These are phyloP conservation scores for Eueides isabella DNA, from an alignment of 1,140 invertebrate genomes.

Conservation along the genomic window DNA sequence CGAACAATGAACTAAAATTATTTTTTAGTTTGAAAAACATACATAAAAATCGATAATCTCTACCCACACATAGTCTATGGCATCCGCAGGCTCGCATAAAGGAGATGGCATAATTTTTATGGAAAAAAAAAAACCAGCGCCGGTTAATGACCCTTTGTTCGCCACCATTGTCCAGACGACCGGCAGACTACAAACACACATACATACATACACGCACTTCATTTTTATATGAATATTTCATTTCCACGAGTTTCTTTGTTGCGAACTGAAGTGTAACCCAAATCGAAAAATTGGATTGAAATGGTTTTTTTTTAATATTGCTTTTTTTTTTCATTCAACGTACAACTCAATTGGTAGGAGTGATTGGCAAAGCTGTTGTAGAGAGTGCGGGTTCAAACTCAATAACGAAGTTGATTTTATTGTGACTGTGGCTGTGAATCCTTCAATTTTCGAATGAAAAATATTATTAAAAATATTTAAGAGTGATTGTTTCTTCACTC, in stretches of 20 bases:
- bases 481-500: too few relatives aligned
- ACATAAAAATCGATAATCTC: neutral
- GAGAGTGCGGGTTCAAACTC: neutral
- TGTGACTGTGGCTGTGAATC: too few relatives aligned
- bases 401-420: neutral
- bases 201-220: constrained; percentile 4
- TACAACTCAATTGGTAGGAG: neutral
- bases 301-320: constrained; percentile 2
- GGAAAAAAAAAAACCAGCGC: constrained; percentile 33
- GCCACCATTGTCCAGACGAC: constrained; percentile 34
- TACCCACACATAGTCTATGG: neutral
- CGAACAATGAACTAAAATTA: too few relatives aligned
- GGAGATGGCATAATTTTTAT: constrained; percentile 19
- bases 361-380: neutral
- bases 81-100: constrained; percentile 13
- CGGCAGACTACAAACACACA: constrained; percentile 37
- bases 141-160: constrained; percentile 50
- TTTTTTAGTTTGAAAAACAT: neutral
- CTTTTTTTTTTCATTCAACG: neutral
- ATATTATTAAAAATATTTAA: too few relatives aligned
- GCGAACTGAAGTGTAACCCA: neutral
- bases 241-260: constrained; percentile 14
- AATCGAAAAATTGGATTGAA: constrained; percentile 12
- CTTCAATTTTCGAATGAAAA: too few relatives aligned
- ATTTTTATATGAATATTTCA: constrained; percentile 6